Evolutionary conservation across 1,140 invertebrate genomes (phyloP), one percentile per base, ranked within the genome.

Genomic region (Teleopsis dalmanni): DNA sequence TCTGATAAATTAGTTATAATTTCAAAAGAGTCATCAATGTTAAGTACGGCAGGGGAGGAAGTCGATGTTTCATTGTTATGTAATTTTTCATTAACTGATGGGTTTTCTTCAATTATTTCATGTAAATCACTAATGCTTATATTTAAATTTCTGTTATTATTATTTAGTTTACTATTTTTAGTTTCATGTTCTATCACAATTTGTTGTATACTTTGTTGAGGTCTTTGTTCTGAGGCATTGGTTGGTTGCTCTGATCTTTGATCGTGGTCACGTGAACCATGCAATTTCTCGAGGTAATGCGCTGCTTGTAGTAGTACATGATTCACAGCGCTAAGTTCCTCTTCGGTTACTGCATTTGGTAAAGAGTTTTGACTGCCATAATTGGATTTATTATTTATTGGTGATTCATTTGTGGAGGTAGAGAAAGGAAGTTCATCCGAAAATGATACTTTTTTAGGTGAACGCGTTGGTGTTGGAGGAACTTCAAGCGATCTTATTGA

Each of bases 391-490:
- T 38, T 21, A 31, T 21, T 34, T 34, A 29, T 19, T 37, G 34
- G 48, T 40, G 26, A 41, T 33, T 35, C 13, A 36, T 45, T 19
- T 23, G 31, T 5, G 4, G 16, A n/a, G 4, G 29, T 21, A 31
- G 21, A n/a, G 14, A 18, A 35, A 13, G 64, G 64, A 43, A 65
- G 51, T 35, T 68, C 62, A 37, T 68, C 65, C 11, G 65, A 68
- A 44, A 68, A 68, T 51, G 65, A 68, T 1, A 68, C 65, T 40
- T 68, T 68, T 41, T 68, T 68, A n/a, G 65, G 65, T 4, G 65
- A 68, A 8, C 65, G 58, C 47, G 65, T 58, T 7, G 65, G 65
- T 9, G 65, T 65, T 18, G 54, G 47, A 6, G 65, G 65, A 35
- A 68, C 57, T 27, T 68, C 65, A 6, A 68, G 47, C 11, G 65